Base-by-base conservation (phyloP, 2,113 vertebrate genomes). In the Ophthalmolycus amberensis region DNA sequence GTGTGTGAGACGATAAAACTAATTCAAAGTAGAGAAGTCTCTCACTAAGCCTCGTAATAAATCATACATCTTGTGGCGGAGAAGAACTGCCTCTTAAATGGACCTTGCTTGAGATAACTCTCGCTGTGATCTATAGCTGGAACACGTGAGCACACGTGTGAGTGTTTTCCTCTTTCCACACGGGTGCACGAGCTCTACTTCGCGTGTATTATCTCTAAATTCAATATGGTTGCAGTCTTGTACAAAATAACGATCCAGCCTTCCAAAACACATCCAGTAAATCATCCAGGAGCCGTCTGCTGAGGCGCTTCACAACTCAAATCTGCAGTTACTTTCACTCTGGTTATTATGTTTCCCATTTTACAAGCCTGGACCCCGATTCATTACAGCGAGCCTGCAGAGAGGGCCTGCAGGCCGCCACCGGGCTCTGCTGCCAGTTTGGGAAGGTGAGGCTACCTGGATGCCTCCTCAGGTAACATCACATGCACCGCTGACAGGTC, bases 31-130 rank as follows among this genome's bases (percentile, higher is more conserved):
- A 78, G n/a, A 71, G 52, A 83, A 73, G 77, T 72, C 59, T 12
- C 7, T 18, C 38, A 46, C 40, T 65, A 25, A 77, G 56, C 71
- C 60, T 56, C 0, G 0, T 14, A 9, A 75, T 92, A 85, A 90
- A 91, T 93, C 79, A 78, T 25, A 74, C 46, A 20, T 77, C 25
- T 65, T 65, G 75, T 67, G 67, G 65, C 60, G 6, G 11, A 80
- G 59, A 83, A 60, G 76, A 75, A 88, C 84, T 77, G 84, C 50
- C 67, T 90, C 82, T 88, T 91, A 83, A 89, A 87, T 82, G 70
- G 67, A 77, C 18, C 22, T 79, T 59, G 70, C 59, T 77, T 80
- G 81, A 44, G 67, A 79, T 60, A 82, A 87, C 83, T 56, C 44
- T 66, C 76, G 27, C 63, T 52, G 80, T 91, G 89, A 91, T 90